Conservation (phyloP, 2,797 vertebrate genomes). For the Melanotaenia boesemani region DNA sequence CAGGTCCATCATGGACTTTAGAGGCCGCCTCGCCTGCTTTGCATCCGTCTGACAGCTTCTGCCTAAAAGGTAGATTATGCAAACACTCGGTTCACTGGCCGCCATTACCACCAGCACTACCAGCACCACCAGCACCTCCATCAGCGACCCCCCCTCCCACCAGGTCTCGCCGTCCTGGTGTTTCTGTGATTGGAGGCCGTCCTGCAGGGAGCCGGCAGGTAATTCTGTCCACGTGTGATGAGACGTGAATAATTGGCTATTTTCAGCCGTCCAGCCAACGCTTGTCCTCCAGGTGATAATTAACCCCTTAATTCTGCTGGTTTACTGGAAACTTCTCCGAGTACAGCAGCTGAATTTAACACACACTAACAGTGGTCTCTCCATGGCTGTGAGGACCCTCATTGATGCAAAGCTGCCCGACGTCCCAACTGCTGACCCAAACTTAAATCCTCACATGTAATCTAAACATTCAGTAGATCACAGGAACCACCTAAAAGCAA, state of each 20-base stretch:
- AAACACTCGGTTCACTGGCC: constrained; percentile 75
- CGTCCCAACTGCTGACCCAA: background rate
- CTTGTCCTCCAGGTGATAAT: constrained; percentile 66
- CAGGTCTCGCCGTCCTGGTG: constrained; percentile 48
- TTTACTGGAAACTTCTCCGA: constrained; percentile 41
- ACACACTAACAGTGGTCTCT: constrained; percentile 20
- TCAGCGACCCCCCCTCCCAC: constrained; percentile 19
- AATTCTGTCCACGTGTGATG: constrained; percentile 72
- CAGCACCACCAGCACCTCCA: constrained; percentile 28
- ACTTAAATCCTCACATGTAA: background rate
- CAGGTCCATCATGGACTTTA: constrained; percentile 69
- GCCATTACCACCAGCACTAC: constrained; percentile 44
- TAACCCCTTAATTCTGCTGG: constrained; percentile 69
- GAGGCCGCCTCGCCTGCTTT: constrained; percentile 44
- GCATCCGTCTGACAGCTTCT: constrained; percentile 72
- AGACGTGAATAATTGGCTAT: constrained; percentile 78
- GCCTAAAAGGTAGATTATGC: constrained; percentile 76
- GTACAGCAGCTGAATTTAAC: constrained; percentile 19
- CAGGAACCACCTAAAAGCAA: background rate
- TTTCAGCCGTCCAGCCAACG: constrained; percentile 44
- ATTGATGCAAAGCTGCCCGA: too few relatives aligned
- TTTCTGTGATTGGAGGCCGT: constrained; percentile 70
- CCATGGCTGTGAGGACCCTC: background rate
- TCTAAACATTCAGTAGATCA: background rate
- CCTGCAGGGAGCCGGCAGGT: constrained; percentile 62